Evolutionary conservation across 2,797 vertebrate genomes (phyloP).

Genomic region (Gallinago solitaria): DNA sequence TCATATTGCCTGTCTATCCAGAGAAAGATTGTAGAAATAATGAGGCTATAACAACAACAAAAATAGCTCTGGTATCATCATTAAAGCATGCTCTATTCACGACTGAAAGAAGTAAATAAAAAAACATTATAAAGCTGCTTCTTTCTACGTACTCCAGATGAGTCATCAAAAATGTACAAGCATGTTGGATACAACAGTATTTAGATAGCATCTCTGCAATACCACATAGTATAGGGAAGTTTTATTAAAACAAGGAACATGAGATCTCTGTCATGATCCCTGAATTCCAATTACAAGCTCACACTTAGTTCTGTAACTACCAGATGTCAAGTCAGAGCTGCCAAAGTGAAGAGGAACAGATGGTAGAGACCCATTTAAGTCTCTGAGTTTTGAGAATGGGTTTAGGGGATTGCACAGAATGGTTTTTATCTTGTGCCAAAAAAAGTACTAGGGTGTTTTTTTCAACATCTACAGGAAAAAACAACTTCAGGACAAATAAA

Average conservation of each 20-base stretch:
- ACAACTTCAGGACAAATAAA: slow-evolving; percentile 2
- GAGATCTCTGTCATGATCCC: not conserved
- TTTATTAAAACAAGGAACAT: slow-evolving; percentile 10
- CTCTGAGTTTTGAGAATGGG: not conserved
- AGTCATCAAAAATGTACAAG: not conserved
- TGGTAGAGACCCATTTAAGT: slow-evolving; percentile 14
- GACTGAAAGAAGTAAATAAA: not conserved
- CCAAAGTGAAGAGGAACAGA: slow-evolving; percentile 47
- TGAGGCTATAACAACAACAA: not conserved
- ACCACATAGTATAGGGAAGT: not conserved
- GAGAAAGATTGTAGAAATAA: not conserved
- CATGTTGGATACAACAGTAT: not conserved
- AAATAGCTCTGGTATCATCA: not conserved
- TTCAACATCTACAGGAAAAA: not conserved
- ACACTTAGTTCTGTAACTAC: not conserved
- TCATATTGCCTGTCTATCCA: not conserved
- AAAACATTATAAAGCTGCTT: not conserved
- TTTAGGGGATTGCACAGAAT: not conserved
- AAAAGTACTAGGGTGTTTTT: not conserved
- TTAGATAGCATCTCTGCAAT: not conserved
- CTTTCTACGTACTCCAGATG: not conserved
- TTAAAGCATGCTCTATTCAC: not conserved
- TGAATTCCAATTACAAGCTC: slow-evolving; percentile 38
- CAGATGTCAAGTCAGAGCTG: slow-evolving; percentile 50
- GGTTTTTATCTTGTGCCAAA: not conserved